phyloP scores from a whole-genome alignment of 2,888 invertebrate species.

The Uloborus plumipes region DNA sequence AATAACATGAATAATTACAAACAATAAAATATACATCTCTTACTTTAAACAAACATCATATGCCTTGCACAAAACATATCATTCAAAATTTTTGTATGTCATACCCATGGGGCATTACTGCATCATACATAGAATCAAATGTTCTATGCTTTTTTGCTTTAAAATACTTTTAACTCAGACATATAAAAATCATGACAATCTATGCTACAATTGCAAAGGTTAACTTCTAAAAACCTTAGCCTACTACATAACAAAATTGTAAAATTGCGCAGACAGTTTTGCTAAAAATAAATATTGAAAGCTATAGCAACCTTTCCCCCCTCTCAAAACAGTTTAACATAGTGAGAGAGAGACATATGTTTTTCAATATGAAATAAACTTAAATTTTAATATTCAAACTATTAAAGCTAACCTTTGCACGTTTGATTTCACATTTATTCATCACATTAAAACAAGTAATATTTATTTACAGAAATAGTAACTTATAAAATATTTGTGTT shows the following conservation, averaged over 20 bases:
- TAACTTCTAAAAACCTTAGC: slow-evolving; percentile 5
- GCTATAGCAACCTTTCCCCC: not conserved
- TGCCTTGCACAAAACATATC: not conserved
- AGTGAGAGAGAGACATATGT: not conserved
- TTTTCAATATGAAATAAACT: slow-evolving; percentile 1
- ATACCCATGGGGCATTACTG: slow-evolving; percentile 59
- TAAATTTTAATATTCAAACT: not conserved
- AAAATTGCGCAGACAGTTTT: too few relatives aligned
- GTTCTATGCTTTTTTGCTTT: slow-evolving; percentile 32
- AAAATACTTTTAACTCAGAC: slow-evolving; percentile 20
- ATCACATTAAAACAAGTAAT: too few relatives aligned
- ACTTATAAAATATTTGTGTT: slow-evolving; percentile 7
- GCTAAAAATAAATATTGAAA: too few relatives aligned
- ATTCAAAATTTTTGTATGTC: slow-evolving; percentile 6
- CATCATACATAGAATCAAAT: slow-evolving; percentile 40
- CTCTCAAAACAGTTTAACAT: not conserved
- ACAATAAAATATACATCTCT: too few relatives aligned
- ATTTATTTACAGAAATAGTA: slow-evolving; percentile 10
- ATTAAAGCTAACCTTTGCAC: slow-evolving; percentile 6
- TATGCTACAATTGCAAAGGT: slow-evolving; percentile 19
- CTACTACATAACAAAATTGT: too few relatives aligned
- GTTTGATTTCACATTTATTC: not conserved
- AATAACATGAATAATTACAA: not conserved
- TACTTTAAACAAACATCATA: slow-evolving; percentile 3
- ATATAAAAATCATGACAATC: slow-evolving; percentile 24